A percentile compares a stretch with the other conserved stretches of the same genome.
phyloP scores from a whole-genome alignment of 2,113 vertebrate genomes.

The Oreotrochilus melanogaster region DNA sequence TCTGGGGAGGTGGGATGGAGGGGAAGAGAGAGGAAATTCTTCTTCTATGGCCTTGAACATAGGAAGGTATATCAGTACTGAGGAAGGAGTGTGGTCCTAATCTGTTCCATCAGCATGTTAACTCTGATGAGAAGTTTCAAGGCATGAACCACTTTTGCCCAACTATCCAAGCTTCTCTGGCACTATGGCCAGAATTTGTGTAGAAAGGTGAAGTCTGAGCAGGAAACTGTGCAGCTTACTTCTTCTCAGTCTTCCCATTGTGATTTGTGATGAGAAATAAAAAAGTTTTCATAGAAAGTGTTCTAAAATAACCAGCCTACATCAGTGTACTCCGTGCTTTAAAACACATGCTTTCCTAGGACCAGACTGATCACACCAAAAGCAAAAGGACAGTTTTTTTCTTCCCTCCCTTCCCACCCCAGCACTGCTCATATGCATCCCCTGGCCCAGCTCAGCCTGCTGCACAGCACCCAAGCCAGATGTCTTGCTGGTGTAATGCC shows the following conservation, averaged over 20 bases:
- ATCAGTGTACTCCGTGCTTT: neutral
- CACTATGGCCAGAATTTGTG: neutral
- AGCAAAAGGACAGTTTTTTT: neutral
- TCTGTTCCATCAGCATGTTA: neutral
- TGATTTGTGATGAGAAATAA: neutral
- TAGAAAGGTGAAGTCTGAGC: neutral
- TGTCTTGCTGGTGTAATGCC: conserved; percentile 51
- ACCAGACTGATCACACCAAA: neutral
- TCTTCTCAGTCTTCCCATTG: neutral
- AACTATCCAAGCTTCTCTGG: neutral
- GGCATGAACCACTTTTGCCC: neutral
- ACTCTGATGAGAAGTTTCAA: neutral
- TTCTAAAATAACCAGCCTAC: neutral
- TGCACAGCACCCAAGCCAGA: neutral
- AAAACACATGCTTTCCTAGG: neutral
- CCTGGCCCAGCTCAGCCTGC: neutral
- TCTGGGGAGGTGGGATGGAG: neutral
- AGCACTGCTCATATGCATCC: neutral
- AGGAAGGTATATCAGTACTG: neutral
- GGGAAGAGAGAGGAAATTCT: neutral
- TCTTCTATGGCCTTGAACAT: neutral
- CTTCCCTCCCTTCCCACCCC: neutral
- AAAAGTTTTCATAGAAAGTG: neutral
- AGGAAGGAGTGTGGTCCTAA: neutral
- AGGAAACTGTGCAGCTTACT: neutral